Evolutionary conservation across 2,888 invertebrate species (phyloP).

Genomic region (Nymphalis polychloros): DNA sequence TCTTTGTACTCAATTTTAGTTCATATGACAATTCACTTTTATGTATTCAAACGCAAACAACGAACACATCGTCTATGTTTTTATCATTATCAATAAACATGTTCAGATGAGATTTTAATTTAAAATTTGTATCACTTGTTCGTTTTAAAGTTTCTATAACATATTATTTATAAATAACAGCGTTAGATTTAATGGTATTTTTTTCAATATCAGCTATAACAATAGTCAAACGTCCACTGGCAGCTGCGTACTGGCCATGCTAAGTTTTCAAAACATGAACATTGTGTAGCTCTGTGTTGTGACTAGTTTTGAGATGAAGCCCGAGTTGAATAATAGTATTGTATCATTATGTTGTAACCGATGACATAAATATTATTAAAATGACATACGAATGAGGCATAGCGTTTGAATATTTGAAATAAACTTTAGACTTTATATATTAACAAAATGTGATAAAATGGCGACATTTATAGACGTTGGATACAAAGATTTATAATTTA

Average conservation of each 20-base stretch:
- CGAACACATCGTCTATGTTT: not conserved
- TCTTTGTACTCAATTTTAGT: slow-evolving; percentile 25
- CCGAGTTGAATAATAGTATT: slow-evolving; percentile 31
- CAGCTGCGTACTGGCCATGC: slow-evolving; percentile 22
- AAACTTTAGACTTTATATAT: not conserved
- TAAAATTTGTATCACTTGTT: not conserved
- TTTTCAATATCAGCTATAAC: slow-evolving; percentile 28
- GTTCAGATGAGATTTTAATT: not conserved
- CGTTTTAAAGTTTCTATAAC: not conserved
- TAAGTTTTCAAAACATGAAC: slow-evolving; percentile 39
- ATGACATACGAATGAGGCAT: slow-evolving; percentile 6
- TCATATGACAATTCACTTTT: slow-evolving; percentile 20
- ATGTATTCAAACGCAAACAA: not conserved
- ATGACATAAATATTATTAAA: slow-evolving; percentile 12
- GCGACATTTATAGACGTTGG: too few relatives aligned
- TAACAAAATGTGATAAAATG: not conserved
- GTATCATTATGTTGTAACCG: slow-evolving; percentile 28
- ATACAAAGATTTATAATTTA: too few relatives aligned
- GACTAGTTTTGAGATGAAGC: slow-evolving; percentile 32
- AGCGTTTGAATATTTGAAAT: not conserved
- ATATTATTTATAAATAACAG: slow-evolving; percentile 4
- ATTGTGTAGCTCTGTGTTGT: slow-evolving; percentile 33
- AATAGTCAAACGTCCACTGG: slow-evolving; percentile 32
- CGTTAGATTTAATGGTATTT: not conserved
- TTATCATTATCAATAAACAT: not conserved